phyloP scores from a whole-genome alignment of 1,140 invertebrate species.

The Brachionus paranguensis region DNA sequence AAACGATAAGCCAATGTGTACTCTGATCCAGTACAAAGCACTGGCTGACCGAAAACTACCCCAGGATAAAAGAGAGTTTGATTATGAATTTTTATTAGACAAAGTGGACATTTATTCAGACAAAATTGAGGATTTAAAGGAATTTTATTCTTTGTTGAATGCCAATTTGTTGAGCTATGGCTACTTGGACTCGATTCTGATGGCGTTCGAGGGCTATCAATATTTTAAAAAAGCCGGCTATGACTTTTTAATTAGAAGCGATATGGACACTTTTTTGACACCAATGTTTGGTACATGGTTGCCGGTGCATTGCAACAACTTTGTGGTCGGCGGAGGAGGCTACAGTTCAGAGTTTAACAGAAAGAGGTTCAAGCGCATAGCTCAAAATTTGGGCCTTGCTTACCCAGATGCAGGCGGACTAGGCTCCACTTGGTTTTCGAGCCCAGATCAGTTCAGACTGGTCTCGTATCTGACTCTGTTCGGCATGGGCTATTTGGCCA shows the following conservation, averaged over 20 bases:
- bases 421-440: conserved; percentile 37
- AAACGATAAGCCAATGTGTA: conserved; percentile 20
- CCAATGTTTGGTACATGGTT: conserved; percentile 28
- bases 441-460: not conserved
- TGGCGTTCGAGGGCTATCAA: conserved; percentile 27
- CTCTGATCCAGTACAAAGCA: conserved; percentile 2
- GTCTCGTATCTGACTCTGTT: not conserved
- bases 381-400: not conserved
- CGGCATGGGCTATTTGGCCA: conserved; percentile 9
- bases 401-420: conserved; percentile 7
- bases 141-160: conserved; percentile 9
- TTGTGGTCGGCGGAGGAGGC: conserved; percentile 27
- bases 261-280: conserved; percentile 40
- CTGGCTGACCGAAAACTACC: not conserved
- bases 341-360: conserved; percentile 29
- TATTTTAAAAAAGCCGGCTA: conserved; percentile 23
- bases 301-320: not conserved
- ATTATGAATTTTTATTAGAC: not conserved
- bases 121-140: not conserved
- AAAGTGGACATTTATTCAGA: not conserved
- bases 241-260: conserved; percentile 31
- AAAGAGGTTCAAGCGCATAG: conserved; percentile 1
- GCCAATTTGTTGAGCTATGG: not conserved
- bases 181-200: conserved; percentile 37
- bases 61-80: not conserved